Evolutionary conservation across 2,888 invertebrate genomes (phyloP), one percentile per base, ranked within the genome.

Genomic region (Megastigmus dorsalis): DNA sequence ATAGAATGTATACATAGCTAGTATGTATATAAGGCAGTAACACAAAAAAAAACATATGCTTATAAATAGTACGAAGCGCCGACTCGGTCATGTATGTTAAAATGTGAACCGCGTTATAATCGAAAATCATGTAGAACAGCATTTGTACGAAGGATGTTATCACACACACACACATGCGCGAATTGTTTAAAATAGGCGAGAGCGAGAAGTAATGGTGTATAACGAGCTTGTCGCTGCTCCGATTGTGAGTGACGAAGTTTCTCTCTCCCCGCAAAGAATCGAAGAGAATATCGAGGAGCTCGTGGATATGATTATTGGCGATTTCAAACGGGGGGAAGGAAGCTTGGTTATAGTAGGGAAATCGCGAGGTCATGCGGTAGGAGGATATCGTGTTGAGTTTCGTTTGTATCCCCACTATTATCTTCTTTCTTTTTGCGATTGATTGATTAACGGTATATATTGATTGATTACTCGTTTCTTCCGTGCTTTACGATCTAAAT

Each of bases 281-380:
- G 20, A 67, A 38, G 48, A 69, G 48, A 69, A 60, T 28, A 69
- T 52, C 33, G 30, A 60, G 20, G 52, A 69, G 30, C 41, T 69
- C 41, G 30, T 33, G 20, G n/a, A 54, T 30, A 28, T 54, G 41
- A 28, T n/a, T n/a, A n/a, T n/a, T n/a, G n/a, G n/a, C n/a, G n/a
- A n/a, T n/a, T 20, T 41, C 3, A 26, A 13, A 41, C 41, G 23
- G 41, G 41, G 6, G 26, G 41, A 38, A 15, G 28, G 7, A 13
- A 33, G 18, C 20, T 57, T 43, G 4, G 9, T 41, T 5, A n/a
- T 10, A 38, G 9, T 9, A 33, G 15, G 23, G 13, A 9, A 55
- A 54, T 23, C n/a, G 18, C 30, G 7, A 55, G 38, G 26, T 38
- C 30, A 33, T 28, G 20, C n/a, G n/a, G n/a, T 30, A 41, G 30